A percentile compares a stretch with the other conserved stretches of the same genome.
phyloP scores from a whole-genome alignment of 1,140 invertebrate species.

The Trissolcus basalis region DNA sequence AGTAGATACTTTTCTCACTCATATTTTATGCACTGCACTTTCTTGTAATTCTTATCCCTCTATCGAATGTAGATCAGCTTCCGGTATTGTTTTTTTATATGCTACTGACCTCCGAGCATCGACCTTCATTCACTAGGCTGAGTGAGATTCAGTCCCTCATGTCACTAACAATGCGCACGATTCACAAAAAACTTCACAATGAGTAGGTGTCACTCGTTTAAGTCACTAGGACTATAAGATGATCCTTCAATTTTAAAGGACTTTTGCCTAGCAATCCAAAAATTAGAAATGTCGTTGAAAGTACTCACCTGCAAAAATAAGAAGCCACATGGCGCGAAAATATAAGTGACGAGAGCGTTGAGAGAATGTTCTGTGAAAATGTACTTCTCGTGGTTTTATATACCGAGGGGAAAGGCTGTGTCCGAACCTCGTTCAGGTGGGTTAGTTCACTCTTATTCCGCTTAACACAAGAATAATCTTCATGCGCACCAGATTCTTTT shows the following conservation, averaged over 20 bases:
- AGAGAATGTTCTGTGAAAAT: constrained; percentile 71
- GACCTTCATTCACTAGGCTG: constrained; percentile 25
- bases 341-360: constrained; percentile 67
- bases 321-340: constrained; percentile 73
- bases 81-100: constrained; percentile 44
- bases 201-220: constrained; percentile 34
- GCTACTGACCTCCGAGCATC: constrained; percentile 43
- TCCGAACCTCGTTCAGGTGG: constrained; percentile 66
- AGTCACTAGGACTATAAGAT: constrained; percentile 27
- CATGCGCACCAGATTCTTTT: no score
- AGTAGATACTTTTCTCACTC: constrained; percentile 49
- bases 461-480: not conserved
- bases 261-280: not conserved
- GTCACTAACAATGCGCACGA: constrained; percentile 27
- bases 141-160: not conserved
- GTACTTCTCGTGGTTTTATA: constrained; percentile 71
- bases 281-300: constrained; percentile 7
- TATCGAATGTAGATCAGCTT: constrained; percentile 24
- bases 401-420: constrained; percentile 73
- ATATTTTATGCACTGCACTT: constrained; percentile 55
- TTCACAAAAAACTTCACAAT: constrained; percentile 30
- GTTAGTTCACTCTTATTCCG: constrained; percentile 67
- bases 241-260: constrained; percentile 1
- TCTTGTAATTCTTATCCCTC: constrained; percentile 28
- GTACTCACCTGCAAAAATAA: constrained; percentile 73